Conservation (phyloP, 2,888 invertebrate genomes). For the Tillus elongatus region DNA sequence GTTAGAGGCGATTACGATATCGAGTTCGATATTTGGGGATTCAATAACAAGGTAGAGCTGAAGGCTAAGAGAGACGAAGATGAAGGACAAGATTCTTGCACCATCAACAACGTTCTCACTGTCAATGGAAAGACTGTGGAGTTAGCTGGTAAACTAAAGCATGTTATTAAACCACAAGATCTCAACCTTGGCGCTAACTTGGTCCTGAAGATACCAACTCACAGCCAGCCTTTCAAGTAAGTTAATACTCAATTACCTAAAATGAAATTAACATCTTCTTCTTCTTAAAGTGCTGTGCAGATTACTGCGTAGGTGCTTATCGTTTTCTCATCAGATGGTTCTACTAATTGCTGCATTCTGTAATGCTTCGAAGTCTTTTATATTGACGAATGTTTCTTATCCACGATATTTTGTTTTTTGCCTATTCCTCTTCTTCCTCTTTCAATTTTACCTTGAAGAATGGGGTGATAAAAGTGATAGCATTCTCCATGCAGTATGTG, state of each 20-base stretch:
- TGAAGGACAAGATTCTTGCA: conserved; percentile 48
- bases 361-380: no score
- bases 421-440: no score
- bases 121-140: conserved; percentile 55
- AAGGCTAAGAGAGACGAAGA: conserved; percentile 51
- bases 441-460: no score
- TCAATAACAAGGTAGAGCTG: conserved; percentile 46
- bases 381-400: no score
- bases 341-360: no score
- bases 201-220: conserved; percentile 48
- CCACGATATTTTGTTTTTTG: no score
- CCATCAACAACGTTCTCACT: conserved; percentile 51
- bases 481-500: no score
- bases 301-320: no score
- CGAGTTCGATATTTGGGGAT: conserved; percentile 47
- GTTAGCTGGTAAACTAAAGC: conserved; percentile 49
- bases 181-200: conserved; percentile 49
- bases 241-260: conserved; percentile 23
- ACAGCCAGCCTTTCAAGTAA: conserved; percentile 50
- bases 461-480: no score
- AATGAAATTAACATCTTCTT: no score
- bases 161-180: conserved; percentile 48
- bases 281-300: no score
- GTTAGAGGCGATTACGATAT: conserved; percentile 47
- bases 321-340: no score